These are phyloP conservation scores for Odontomyia ornata DNA, from an alignment of 2,888 invertebrate species.

Conservation along the genomic window DNA sequence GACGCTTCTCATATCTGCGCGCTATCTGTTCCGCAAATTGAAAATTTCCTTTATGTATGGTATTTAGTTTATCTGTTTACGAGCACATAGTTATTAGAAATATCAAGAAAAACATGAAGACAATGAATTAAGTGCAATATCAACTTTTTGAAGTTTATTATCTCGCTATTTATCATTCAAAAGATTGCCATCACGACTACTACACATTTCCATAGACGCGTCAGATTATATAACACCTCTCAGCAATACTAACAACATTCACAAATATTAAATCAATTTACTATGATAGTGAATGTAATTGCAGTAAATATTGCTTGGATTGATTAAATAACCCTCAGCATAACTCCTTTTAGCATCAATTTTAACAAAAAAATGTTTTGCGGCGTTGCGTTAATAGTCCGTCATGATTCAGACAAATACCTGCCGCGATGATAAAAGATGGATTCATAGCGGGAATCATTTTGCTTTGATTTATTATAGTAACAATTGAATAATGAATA, in stretches of 20 bases:
- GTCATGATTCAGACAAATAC: no score
- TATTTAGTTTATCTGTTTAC: conserved; percentile 1
- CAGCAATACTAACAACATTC: background rate
- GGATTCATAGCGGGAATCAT: no score
- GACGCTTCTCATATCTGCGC: background rate
- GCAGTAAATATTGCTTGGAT: no score
- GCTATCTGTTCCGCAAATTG: background rate
- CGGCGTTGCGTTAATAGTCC: no score
- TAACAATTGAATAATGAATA: no score
- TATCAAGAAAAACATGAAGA: background rate
- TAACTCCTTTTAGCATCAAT: no score
- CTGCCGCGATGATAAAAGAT: no score
- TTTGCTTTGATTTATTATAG: no score
- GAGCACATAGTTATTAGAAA: background rate
- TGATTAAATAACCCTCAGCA: no score
- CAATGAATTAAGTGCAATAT: background rate
- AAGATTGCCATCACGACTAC: background rate
- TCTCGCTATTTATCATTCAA: background rate
- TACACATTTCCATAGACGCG: background rate
- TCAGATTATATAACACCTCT: background rate
- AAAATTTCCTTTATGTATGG: background rate
- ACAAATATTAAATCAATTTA: no score
- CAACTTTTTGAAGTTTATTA: background rate
- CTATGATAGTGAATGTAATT: no score
- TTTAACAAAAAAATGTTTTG: no score